Conservation (phyloP, 2,113 vertebrate species). For the Atractosteus spatula region DNA sequence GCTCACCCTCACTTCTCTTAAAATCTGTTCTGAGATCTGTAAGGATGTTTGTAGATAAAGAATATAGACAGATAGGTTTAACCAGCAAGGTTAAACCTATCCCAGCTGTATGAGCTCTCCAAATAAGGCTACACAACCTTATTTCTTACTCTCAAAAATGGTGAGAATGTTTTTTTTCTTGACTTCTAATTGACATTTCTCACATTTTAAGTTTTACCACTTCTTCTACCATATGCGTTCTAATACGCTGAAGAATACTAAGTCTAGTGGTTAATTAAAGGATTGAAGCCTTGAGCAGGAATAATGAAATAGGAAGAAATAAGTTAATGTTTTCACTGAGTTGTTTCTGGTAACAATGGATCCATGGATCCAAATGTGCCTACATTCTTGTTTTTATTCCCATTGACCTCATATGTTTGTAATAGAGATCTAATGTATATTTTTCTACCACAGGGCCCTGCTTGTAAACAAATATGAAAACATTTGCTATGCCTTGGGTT, state of each 20-base stretch:
- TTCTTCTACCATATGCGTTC: slow-evolving; percentile 27
- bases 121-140: slow-evolving; percentile 6
- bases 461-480: slow-evolving; percentile 39
- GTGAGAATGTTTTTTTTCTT: slow-evolving; percentile 38
- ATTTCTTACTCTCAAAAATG: slow-evolving; percentile 27
- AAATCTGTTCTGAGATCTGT: slow-evolving; percentile 46
- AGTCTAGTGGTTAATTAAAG: too few species aligned
- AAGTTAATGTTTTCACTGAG: slow-evolving; percentile 25
- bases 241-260: background rate
- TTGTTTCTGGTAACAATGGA: background rate
- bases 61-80: slow-evolving; percentile 49
- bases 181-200: slow-evolving; percentile 36
- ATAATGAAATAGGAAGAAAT: slow-evolving; percentile 42
- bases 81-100: slow-evolving; percentile 51
- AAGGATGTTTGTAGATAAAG: slow-evolving; percentile 56
- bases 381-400: slow-evolving; percentile 31
- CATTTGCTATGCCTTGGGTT: slow-evolving; percentile 42
- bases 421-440: slow-evolving; percentile 53
- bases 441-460: slow-evolving; percentile 33
- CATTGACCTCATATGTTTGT: slow-evolving; percentile 40
- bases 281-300: slow-evolving; percentile 24
- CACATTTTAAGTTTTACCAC: slow-evolving; percentile 24
- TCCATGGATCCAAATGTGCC: slow-evolving; percentile 37
- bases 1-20: slow-evolving; percentile 66
- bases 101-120: slow-evolving; percentile 32